A percentile compares a stretch with the other conserved stretches of the same genome.
Evolutionary conservation across 2,113 vertebrate genomes (phyloP).

Genomic region (Nyctibius bracteatus): DNA sequence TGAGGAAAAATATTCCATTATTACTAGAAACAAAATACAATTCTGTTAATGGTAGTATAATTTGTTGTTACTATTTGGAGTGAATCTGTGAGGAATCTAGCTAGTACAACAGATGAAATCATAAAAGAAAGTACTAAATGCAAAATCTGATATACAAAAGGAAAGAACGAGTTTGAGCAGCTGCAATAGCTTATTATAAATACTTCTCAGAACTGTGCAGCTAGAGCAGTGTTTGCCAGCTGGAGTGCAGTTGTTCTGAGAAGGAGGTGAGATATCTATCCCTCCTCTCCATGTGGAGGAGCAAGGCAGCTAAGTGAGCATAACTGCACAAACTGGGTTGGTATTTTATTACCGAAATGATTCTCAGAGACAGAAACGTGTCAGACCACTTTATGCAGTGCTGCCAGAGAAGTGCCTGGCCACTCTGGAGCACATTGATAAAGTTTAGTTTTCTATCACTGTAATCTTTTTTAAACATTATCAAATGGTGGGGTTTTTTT

Average conservation of each 20-base stretch:
- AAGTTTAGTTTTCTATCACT: not conserved
- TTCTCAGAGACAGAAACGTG: not conserved
- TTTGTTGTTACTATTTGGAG: constrained; percentile 25
- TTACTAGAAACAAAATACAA: not conserved
- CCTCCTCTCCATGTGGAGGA: not conserved
- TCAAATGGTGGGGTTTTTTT: not conserved
- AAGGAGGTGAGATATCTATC: not conserved
- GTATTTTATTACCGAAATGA: not conserved
- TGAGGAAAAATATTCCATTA: constrained; percentile 19
- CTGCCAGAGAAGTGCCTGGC: not conserved
- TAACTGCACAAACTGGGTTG: not conserved
- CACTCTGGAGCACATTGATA: not conserved
- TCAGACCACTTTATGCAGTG: not conserved
- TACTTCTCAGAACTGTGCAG: not conserved
- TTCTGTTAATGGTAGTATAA: not conserved
- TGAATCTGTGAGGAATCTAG: not conserved
- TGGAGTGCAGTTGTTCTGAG: not conserved
- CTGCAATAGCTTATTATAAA: constrained; percentile 17
- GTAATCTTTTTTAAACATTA: not conserved
- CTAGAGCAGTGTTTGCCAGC: not conserved
- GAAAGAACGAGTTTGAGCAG: constrained; percentile 16
- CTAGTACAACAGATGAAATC: not conserved
- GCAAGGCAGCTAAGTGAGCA: not conserved
- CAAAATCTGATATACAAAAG: constrained; percentile 6
- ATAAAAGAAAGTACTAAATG: constrained; percentile 17